Conservation (phyloP, 2,797 vertebrate species). For the Lateolabrax maculatus region DNA sequence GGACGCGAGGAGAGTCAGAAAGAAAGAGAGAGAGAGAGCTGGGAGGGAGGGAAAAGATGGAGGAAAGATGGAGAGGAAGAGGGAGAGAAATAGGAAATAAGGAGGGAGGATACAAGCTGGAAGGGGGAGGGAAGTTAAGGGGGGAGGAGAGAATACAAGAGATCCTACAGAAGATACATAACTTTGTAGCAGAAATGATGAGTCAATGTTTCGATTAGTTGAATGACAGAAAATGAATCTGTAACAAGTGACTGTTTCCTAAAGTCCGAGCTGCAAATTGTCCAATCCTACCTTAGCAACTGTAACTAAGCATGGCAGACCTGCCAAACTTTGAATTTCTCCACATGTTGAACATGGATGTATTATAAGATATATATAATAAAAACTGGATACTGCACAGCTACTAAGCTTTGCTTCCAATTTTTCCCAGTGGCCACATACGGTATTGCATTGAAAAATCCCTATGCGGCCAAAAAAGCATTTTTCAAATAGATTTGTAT, state of each 20-base stretch:
- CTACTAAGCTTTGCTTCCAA: too few relatives aligned
- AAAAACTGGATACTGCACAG: too few relatives aligned
- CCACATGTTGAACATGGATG: background rate
- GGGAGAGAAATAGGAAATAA: background rate
- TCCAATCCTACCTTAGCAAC: background rate
- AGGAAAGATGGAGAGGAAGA: conserved; percentile 17
- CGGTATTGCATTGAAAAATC: too few relatives aligned
- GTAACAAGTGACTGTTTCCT: background rate
- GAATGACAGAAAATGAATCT: background rate
- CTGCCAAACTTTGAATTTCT: background rate
- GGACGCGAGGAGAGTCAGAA: conserved; percentile 54
- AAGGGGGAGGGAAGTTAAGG: background rate
- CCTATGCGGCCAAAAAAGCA: too few relatives aligned
- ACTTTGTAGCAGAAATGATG: background rate
- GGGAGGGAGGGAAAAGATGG: conserved; percentile 27
- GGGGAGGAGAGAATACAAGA: background rate
- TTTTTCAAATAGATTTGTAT: too few relatives aligned
- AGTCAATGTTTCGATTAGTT: background rate
- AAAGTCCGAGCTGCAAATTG: background rate
- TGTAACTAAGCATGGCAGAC: background rate
- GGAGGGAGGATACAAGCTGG: background rate
- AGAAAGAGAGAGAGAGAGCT: conserved; percentile 10
- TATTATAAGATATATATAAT: too few relatives aligned
- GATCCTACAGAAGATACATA: conserved; percentile 9
- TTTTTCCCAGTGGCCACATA: too few relatives aligned